Base-by-base conservation (phyloP, 2,888 invertebrate species). In the Pyralis farinalis region DNA sequence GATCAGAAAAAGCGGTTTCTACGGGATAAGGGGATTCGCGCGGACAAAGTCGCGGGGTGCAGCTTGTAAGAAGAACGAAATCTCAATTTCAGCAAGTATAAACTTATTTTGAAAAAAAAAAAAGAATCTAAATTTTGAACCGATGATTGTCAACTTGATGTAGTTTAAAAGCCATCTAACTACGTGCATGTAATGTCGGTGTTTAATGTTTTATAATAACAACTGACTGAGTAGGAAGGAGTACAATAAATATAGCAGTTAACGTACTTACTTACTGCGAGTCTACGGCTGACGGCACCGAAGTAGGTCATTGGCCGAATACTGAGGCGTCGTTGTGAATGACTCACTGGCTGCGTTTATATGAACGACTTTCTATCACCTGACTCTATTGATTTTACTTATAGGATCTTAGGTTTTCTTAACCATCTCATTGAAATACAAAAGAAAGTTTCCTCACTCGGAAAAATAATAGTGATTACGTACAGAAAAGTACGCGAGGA, bases 221-320 rank as follows among this genome's bases (percentile, higher is more conserved):
- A 29, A 5, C 16, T 16, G n/a, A 16, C 3, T 16, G 20, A 12
- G 29, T 42, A 29, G 22, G 20, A 12, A 37, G 29, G 28, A 30
- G 34, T 30, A 20, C 40, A 45, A 36, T 50, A 16, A 16, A 16
- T 46, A 46, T 39, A 44, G 42, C 49, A 55, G 52, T 52, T 21
- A 22, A 38, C n/a, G 28, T 11, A 29, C 37, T 37, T 42, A 31
- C 28, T 25, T 37, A 36, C 35, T 38, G 38, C 38, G 48, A 65
- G 63, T 62, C 57, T 60, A 63, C 25, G 25, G 7, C 25, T 25
- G 16, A 16, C 63, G 55, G 59, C 65, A 65, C 54, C 68, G 51
- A 83, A 83, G 69, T 86, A 63, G 86, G 84, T 84, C 85, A 79
- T 76, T 83, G 85, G 77, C 85, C 86, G 82, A 82, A 79, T 77